Conservation (phyloP, 1,140 invertebrate genomes). For the Trichonephila clavata region DNA sequence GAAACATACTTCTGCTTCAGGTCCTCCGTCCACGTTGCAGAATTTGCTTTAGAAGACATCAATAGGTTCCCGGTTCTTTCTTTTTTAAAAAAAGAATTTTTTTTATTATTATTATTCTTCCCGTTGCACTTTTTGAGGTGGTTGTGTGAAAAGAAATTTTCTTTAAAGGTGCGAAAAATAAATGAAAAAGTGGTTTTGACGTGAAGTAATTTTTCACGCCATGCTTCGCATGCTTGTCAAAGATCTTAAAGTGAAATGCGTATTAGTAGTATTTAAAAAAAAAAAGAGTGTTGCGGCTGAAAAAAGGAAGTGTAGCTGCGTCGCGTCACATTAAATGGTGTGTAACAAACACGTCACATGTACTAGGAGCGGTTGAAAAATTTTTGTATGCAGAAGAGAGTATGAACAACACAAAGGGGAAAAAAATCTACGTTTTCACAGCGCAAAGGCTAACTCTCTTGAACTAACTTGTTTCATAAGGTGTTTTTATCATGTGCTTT, state of each 20-base stretch:
- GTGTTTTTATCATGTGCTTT: background rate
- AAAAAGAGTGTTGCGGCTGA: background rate
- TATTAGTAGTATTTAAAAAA: conserved; percentile 70
- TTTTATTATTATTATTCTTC: background rate
- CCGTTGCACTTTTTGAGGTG: conserved; percentile 16
- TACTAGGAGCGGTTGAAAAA: conserved; percentile 13
- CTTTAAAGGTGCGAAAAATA: conserved; percentile 74
- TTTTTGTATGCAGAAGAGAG: conserved; percentile 2
- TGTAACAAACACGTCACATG: conserved; percentile 68
- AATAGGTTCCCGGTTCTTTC: conserved; percentile 42
- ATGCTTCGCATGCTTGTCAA: conserved; percentile 68
- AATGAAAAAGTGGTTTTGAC: conserved; percentile 76
- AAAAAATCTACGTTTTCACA: conserved; percentile 18
- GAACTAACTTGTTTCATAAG: conserved; percentile 14
- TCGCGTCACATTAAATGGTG: conserved; percentile 65
- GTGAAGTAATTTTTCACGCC: conserved; percentile 77
- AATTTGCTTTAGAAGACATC: conserved; percentile 40
- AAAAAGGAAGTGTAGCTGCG: conserved; percentile 13
- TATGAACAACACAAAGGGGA: background rate
- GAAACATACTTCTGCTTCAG: conserved; percentile 71
- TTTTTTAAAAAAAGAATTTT: background rate
- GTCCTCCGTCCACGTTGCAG: background rate
- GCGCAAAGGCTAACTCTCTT: background rate
- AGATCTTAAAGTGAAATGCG: conserved; percentile 66
- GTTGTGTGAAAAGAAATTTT: conserved; percentile 38